Base-by-base conservation (phyloP, 2,113 vertebrate genomes). In the Burhinus oedicnemus region DNA sequence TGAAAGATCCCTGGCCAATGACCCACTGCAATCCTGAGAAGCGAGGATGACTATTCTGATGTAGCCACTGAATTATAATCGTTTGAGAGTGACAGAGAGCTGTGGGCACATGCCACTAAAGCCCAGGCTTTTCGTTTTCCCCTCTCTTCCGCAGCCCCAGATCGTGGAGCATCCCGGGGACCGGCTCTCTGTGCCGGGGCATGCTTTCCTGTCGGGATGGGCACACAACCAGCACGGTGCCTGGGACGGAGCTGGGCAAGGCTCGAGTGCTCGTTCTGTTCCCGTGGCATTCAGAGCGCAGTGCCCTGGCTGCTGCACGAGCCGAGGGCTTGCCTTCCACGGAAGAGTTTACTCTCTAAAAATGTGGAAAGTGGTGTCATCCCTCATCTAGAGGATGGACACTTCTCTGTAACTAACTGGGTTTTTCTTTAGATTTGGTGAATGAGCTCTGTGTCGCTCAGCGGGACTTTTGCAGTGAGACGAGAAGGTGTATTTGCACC, bases 161-260 rank as follows among this genome's bases (percentile, higher is more conserved):
- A 34, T 15, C 47, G 4, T 2, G 64, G 40, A 45, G 17, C n/a
- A 15, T 34, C 40, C 34, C 42, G 5, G 4, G 42, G 6, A 8
- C 10, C 2, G 2, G 23, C 16, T 45, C 16, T 45, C 32, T 42
- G 51, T 29, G 32, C 42, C 3, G 0, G 15, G 3, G 25, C 44
- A 26, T 13, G 25, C 29, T 10, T 15, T 25, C 55, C 47, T 8
- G 18, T 8, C 2, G 19, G 60, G 21, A 15, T 5, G 22, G 78
- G 44, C 26, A 11, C 26, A 11, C 26, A 15, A 26, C 44, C 32
- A 3, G 32, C 61, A 4, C 0, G 2, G 34, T 1, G 1, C 5
- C 5, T 26, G 27, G 44, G n/a, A 5, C 26, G 29, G 55, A 49
- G 40, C 14, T 5, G 6, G 22, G 69, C 20, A 27, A 6, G 15